Conservation (phyloP, 2,888 invertebrate species). For the Tetheella fluctuosa region DNA sequence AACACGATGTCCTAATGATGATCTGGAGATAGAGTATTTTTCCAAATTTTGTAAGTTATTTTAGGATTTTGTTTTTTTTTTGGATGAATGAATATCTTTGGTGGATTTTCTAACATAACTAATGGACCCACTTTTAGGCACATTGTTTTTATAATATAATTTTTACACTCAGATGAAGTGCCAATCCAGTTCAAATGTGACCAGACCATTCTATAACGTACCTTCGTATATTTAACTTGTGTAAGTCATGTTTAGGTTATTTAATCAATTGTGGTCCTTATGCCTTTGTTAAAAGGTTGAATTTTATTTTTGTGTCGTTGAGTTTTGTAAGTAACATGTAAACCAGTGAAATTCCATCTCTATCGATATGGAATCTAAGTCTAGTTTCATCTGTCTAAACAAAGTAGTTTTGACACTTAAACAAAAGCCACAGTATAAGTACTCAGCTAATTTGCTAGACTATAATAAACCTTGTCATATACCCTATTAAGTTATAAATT, state of each 20-base stretch:
- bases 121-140: neutral
- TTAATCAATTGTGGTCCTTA: conserved; percentile 13
- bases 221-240: conserved; percentile 39
- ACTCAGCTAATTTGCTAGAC: neutral
- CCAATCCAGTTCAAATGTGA: conserved; percentile 55
- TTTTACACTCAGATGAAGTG: conserved; percentile 16
- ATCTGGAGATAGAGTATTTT: conserved; percentile 35
- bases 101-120: neutral
- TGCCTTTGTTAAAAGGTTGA: neutral
- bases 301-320: conserved; percentile 4
- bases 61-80: conserved; percentile 12
- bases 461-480: neutral
- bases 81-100: neutral
- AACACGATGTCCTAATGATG: no score
- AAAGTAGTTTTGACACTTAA: neutral
- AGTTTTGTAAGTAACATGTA: neutral
- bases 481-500: neutral
- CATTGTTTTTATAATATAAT: neutral
- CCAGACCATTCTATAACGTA: conserved; percentile 73
- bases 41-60: conserved; percentile 24
- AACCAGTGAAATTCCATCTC: neutral
- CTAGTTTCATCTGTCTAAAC: neutral
- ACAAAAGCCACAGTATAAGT: neutral
- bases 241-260: conserved; percentile 17
- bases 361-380: neutral